Evolutionary conservation across 2,797 vertebrate species (phyloP), one percentile per base, ranked within the genome.

Genomic region (Columba guinea): DNA sequence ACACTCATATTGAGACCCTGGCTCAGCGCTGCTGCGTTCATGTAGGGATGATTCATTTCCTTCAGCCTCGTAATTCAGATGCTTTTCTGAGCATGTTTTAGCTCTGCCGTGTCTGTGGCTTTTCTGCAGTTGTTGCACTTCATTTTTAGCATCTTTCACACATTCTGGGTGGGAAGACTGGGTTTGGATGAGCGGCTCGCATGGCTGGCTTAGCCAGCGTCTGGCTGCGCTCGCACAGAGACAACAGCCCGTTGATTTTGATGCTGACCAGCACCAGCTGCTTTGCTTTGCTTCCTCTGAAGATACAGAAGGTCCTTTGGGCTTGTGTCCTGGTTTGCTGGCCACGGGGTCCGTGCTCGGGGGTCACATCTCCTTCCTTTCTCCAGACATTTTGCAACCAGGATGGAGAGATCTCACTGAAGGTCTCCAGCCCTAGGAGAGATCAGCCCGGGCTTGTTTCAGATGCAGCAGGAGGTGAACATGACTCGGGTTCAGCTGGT

Each of bases 1-100:
- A 24, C 82, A 2, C 39, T 56, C 9, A 24, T 11, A 2, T 17
- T 0, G 7, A 84, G 81, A 65, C 26, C 30, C 44, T 1, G 4
- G 68, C 79, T 39, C 62, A 2, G 84, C 8, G 8, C 83, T 34
- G 69, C 84, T 49, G 84, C 24, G 5, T 80, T 68, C 59, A 44
- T 23, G 84, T 23, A 6, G 49, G 37, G 77, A 35, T 92, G 68
- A 96, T 92, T 95, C 89, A 87, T 83, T 91, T 87, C 90, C 78
- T 77, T 24, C 1, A 41, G 11, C 44, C 32, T 67, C 11, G n/a
- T 20, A 13, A 74, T 78, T 92, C 90, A 11, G 22, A 12, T 1
- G 73, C 56, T 76, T 90, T 89, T 53, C 90, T 5, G 64, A 82
- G 81, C n/a, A 0, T 10, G 11, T 11, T 22, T 53, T 9, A 84